Base-by-base conservation (phyloP, 2,113 vertebrate genomes). In the Leptobrachium leishanense region DNA sequence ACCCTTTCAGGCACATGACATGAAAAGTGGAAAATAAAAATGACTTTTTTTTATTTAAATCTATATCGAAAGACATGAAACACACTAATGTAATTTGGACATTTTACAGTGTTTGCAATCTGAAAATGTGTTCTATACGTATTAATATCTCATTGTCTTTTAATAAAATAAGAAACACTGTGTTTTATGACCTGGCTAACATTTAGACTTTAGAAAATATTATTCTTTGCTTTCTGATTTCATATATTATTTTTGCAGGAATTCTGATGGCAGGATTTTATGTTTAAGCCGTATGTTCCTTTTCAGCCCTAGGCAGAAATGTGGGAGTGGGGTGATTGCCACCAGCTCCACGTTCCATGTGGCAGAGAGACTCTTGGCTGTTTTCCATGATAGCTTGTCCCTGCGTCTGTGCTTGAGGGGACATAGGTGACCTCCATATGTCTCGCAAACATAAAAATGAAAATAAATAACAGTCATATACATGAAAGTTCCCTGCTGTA, bases 401-500 rank as follows among this genome's bases (percentile, higher is more conserved):
- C 70, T 73, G 70, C 13, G 46, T 79, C 77, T 79, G 13, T 54
- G 70, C 77, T 79, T 9, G 44, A 79, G 77, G 77, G 70, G 64
- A 64, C 44, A 79, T 57, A 79, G 70, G 77, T 79, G 77, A 79
- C 77, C 71, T 79, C 77, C 77, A 79, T 79, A 79, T 79, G 77
- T 79, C 77, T 46, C 63, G 59, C n/a, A 67, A 79, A 68, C n/a
- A 54, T 31, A 67, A 44, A 79, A 73, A 73, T 57, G 70, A 74
- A 73, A 72, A 79, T 55, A 79, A 73, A 73, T 79, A 73, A 66
- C 70, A 79, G 57, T 54, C 62, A 68, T 46, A 72, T 11, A 54
- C 71, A 55, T 65, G 59, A 12, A 62, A 54, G 12, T 59, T 11
- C 62, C 62, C 5, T 39, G 9, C 46, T 31, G 20, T 31, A 31